Conservation (phyloP, 2,797 vertebrate genomes). For the Spizella passerina region DNA sequence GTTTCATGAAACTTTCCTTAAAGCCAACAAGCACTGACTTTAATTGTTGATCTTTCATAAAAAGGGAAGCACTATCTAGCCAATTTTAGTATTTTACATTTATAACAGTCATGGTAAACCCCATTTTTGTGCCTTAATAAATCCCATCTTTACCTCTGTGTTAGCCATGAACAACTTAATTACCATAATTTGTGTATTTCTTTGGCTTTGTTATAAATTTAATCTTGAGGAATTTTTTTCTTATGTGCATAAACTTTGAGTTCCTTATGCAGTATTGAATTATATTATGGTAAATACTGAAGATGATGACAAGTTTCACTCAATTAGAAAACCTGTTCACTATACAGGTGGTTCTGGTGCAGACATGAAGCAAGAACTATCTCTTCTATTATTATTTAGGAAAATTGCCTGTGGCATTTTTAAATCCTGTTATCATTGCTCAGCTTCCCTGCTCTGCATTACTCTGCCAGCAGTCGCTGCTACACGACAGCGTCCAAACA, state of each 20-base stretch:
- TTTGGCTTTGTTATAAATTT: neutral
- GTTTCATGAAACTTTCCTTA: neutral
- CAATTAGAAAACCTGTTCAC: neutral
- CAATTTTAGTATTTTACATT: neutral
- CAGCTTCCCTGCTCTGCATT: neutral
- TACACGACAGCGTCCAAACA: fast-evolving
- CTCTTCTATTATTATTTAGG: neutral
- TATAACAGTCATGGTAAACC: neutral
- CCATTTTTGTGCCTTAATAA: neutral
- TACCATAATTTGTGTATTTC: neutral
- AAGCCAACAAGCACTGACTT: neutral
- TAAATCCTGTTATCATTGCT: neutral
- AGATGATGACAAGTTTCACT: neutral
- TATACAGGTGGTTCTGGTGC: neutral
- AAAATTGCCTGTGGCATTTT: neutral
- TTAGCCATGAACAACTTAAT: neutral
- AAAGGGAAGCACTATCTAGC: neutral
- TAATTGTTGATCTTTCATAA: neutral
- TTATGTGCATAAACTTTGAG: neutral
- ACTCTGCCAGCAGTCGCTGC: neutral
- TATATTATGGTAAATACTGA: neutral
- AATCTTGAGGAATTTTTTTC: neutral
- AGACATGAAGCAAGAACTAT: neutral
- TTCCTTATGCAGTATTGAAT: neutral
- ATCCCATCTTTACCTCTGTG: neutral